Evolutionary conservation across 1,140 invertebrate species (phyloP).

Genomic region (Maconellicoccus hirsutus): DNA sequence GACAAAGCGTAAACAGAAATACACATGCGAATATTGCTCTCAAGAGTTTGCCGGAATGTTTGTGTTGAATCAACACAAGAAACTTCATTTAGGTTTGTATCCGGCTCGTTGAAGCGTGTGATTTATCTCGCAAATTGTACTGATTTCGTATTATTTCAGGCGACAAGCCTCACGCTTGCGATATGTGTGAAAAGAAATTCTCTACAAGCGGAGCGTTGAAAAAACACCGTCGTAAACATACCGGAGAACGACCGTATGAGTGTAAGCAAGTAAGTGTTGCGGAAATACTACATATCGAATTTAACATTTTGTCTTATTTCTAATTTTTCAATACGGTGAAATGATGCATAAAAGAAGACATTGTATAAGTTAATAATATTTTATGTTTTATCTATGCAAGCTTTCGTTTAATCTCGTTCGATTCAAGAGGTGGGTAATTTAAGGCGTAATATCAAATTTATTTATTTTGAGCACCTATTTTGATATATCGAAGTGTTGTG

Average conservation of each 20-base stretch:
- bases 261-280: conserved; percentile 45
- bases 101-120: background rate
- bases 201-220: conserved; percentile 57
- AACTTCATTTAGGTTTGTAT: conserved; percentile 50
- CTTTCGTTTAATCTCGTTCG: no score
- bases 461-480: no score
- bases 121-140: background rate
- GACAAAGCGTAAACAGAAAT: conserved; percentile 49
- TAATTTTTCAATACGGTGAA: no score
- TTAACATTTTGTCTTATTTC: no score
- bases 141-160: conserved; percentile 35
- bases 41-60: conserved; percentile 57
- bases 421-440: no score
- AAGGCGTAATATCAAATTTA: no score
- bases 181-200: conserved; percentile 54
- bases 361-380: no score
- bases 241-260: conserved; percentile 62
- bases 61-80: conserved; percentile 52
- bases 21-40: conserved; percentile 50
- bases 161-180: conserved; percentile 50
- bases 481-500: no score
- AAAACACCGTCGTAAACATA: conserved; percentile 67
- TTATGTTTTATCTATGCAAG: no score
- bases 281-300: no score
- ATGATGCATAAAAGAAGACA: no score